These are phyloP conservation scores for Tigriopus californicus DNA, from an alignment of 2,888 invertebrate species.

Conservation along the genomic window DNA sequence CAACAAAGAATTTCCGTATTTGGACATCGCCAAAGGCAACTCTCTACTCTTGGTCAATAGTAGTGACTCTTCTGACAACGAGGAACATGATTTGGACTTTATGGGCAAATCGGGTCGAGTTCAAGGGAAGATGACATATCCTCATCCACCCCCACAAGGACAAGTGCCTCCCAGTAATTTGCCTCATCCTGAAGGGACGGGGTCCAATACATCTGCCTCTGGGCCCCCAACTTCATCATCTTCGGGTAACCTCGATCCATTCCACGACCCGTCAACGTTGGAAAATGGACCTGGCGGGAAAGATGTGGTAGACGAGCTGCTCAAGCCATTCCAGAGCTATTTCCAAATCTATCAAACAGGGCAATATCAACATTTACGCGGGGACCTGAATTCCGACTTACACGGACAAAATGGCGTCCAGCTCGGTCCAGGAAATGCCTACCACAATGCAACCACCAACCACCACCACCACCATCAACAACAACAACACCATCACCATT, in stretches of 20 bases:
- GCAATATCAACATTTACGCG: constrained; percentile 5
- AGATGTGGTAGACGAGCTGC: constrained; percentile 15
- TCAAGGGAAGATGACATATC: neutral
- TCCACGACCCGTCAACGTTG: constrained; percentile 2
- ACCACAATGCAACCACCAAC: neutral
- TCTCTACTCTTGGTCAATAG: constrained; percentile 12
- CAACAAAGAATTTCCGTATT: constrained; percentile 16
- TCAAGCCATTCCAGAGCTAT: constrained; percentile 14
- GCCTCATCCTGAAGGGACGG: neutral
- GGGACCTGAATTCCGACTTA: neutral
- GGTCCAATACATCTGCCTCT: too few species aligned
- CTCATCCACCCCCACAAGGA: neutral
- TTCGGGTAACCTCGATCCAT: neutral
- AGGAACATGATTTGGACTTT: constrained; percentile 2
- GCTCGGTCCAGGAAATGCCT: neutral
- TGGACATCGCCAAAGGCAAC: constrained; percentile 16
- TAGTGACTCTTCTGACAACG: constrained; percentile 10
- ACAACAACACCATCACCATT: neutral
- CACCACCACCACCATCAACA: constrained; percentile 1
- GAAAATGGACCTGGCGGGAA: neutral
- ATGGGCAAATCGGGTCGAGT: neutral
- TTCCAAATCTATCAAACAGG: constrained; percentile 14
- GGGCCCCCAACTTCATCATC: too few species aligned
- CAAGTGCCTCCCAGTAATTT: too few species aligned
- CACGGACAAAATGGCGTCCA: neutral